Evolutionary conservation across 1,140 invertebrate genomes (phyloP).

Genomic region (Orchesella cincta): DNA sequence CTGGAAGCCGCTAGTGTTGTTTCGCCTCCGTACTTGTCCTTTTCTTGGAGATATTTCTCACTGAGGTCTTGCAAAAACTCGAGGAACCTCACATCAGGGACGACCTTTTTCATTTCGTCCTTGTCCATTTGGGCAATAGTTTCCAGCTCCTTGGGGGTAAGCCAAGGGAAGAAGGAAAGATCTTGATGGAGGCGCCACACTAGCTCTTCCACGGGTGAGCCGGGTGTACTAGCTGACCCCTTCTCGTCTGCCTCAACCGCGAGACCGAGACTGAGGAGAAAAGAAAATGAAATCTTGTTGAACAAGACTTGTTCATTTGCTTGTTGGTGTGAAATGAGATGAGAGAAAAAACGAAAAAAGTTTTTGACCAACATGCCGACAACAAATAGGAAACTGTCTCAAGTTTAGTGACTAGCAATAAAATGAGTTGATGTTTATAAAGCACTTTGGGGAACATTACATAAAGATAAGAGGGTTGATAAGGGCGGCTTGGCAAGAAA

Average conservation of each 20-base stretch:
- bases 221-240: slow-evolving; percentile 37
- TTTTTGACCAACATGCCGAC: background rate
- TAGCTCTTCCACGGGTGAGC: slow-evolving; percentile 47
- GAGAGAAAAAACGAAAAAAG: background rate
- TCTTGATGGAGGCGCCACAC: slow-evolving; percentile 50
- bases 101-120: slow-evolving; percentile 49
- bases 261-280: slow-evolving; percentile 43
- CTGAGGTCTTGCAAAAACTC: slow-evolving; percentile 49
- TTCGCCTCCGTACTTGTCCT: slow-evolving; percentile 34
- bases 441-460: slow-evolving; percentile 9
- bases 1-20: slow-evolving; percentile 14
- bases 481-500: slow-evolving; percentile 8
- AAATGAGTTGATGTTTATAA: slow-evolving; percentile 16
- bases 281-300: no score
- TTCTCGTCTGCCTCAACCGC: slow-evolving; percentile 40
- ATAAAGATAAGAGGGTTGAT: slow-evolving; percentile 5
- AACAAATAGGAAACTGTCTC: background rate
- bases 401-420: background rate
- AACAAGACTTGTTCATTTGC: no score
- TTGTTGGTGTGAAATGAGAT: background rate
- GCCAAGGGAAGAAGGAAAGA: slow-evolving; percentile 50
- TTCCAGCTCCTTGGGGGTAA: slow-evolving; percentile 48
- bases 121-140: slow-evolving; percentile 47
- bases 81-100: slow-evolving; percentile 48
- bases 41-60: slow-evolving; percentile 48